Percentiles rank a stretch among this genome's conserved stretches.
Conservation (phyloP, 1,140 invertebrate genomes). For the Drosophila pseudoananassae region DNA sequence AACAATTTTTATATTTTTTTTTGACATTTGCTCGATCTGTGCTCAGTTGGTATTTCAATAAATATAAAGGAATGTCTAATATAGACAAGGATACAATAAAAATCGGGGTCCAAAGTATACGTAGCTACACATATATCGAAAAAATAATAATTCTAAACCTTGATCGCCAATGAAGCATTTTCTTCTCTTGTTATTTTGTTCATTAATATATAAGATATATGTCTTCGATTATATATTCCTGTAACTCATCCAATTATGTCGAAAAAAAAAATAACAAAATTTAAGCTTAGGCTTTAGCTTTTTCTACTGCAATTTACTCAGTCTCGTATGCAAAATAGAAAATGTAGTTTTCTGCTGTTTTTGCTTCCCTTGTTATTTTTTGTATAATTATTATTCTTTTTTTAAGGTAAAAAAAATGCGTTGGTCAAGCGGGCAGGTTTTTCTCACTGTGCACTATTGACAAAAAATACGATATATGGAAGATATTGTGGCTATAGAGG, state of each 20-base stretch:
- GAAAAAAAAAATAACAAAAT: slow-evolving; percentile 27
- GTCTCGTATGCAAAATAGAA: slow-evolving; percentile 72
- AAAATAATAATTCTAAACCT: slow-evolving; percentile 44
- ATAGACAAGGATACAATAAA: slow-evolving; percentile 78
- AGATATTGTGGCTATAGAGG: slow-evolving; percentile 15
- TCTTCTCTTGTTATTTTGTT: slow-evolving; percentile 13
- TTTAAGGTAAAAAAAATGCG: slow-evolving; percentile 50
- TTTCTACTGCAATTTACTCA: slow-evolving; percentile 70
- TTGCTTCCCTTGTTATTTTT: slow-evolving; percentile 59
- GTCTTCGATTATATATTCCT: slow-evolving; percentile 57
- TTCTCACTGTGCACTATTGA: slow-evolving; percentile 32
- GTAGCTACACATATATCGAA: slow-evolving; percentile 43
- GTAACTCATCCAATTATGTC: slow-evolving; percentile 64
- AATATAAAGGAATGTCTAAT: slow-evolving; percentile 69
- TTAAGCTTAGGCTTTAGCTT: slow-evolving; percentile 24
- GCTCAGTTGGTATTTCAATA: slow-evolving; percentile 46
- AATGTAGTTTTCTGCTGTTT: slow-evolving; percentile 57
- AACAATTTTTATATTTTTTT: slow-evolving; percentile 35
- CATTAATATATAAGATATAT: slow-evolving; percentile 7
- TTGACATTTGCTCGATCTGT: slow-evolving; percentile 40
- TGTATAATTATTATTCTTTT: slow-evolving; percentile 20
- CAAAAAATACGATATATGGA: slow-evolving; percentile 20
- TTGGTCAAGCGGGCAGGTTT: slow-evolving; percentile 42
- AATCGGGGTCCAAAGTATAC: slow-evolving; percentile 71
- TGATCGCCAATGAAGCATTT: slow-evolving; percentile 61